Percentiles rank a stretch among this genome's conserved stretches.
phyloP scores from a whole-genome alignment of 2,797 vertebrate species.

The Channa striata region DNA sequence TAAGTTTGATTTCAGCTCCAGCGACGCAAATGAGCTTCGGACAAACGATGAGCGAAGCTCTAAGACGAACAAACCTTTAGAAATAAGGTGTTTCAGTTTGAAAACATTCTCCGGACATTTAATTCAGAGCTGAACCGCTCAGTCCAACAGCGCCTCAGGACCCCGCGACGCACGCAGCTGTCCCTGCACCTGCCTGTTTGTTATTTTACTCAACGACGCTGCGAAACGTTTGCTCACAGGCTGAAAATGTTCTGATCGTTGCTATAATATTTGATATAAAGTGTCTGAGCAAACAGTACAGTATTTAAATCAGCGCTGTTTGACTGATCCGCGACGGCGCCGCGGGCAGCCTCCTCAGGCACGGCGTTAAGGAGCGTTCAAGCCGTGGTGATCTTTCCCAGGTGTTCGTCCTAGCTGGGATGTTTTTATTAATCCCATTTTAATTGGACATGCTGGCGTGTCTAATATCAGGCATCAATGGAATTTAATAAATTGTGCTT shows the following conservation, averaged over 20 bases:
- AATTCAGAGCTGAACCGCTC: background rate
- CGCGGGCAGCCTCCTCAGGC: background rate
- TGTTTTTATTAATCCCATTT: no score
- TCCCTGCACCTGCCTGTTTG: slow-evolving; percentile 30
- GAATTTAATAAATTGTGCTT: no score
- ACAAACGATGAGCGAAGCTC: background rate
- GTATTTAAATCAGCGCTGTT: background rate
- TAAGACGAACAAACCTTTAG: background rate
- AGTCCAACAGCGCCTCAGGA: slow-evolving; percentile 5
- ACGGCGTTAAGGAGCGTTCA: no score
- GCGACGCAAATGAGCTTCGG: background rate
- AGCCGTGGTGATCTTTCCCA: no score
- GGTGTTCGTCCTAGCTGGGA: no score
- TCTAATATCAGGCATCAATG: no score
- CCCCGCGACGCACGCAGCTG: slow-evolving; percentile 15
- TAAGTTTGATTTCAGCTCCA: background rate
- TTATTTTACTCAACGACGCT: background rate
- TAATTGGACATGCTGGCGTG: no score
- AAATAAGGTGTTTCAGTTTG: fast-evolving
- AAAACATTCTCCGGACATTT: no score
- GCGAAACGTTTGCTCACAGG: fast-evolving
- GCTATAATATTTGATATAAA: background rate
- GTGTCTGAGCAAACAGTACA: background rate
- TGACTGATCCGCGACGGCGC: background rate
- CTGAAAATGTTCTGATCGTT: fast-evolving